phyloP scores from a whole-genome alignment of 2,797 vertebrate genomes.

The Anguilla marmorata region DNA sequence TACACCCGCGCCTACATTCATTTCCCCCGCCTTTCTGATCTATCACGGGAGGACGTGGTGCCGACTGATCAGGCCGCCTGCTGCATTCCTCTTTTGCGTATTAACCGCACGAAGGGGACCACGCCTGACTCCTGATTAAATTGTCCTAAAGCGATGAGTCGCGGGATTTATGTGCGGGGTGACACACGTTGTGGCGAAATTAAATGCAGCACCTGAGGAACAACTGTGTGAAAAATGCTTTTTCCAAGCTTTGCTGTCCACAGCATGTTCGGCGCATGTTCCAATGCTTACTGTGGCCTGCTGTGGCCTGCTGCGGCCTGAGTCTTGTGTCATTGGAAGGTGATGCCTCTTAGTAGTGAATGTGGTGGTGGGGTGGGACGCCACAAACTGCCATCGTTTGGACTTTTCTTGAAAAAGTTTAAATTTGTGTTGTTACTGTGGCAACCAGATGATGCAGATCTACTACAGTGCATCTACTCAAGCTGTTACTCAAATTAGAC shows the following conservation, averaged over 20 bases:
- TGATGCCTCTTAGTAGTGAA: background rate
- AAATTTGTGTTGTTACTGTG: background rate
- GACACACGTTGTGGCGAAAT: background rate
- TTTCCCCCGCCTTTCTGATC: constrained; percentile 3
- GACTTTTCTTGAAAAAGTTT: background rate
- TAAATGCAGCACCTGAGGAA: background rate
- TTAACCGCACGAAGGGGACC: background rate
- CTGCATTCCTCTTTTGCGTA: background rate
- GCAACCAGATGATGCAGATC: background rate
- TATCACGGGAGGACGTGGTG: background rate
- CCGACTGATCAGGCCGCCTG: background rate
- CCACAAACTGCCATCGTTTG: background rate
- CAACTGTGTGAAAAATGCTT: background rate
- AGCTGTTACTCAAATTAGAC: background rate
- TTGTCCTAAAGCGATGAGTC: background rate
- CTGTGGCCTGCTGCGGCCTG: background rate
- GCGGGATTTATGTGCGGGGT: background rate
- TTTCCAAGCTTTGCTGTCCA: background rate
- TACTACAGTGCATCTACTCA: background rate
- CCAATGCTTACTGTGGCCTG: background rate
- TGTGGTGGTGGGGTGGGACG: background rate
- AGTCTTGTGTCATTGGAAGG: background rate
- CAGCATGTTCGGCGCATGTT: background rate
- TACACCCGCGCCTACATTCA: background rate
- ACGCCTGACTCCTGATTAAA: background rate